phyloP scores from a whole-genome alignment of 2,113 vertebrate species.

The Caranx ignobilis region DNA sequence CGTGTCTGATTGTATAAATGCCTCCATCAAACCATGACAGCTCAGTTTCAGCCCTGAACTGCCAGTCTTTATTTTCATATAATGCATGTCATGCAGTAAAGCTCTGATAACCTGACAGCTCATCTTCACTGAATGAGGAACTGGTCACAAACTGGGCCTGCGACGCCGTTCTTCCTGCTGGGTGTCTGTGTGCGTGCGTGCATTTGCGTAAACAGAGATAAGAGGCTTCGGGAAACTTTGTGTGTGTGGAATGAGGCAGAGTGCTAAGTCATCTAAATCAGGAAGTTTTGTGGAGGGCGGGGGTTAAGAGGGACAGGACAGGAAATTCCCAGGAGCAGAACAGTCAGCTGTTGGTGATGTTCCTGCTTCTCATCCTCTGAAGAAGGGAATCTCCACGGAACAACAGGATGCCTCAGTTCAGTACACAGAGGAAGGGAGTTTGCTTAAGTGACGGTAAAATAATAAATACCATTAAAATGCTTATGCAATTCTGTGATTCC shows the following conservation, averaged over 20 bases:
- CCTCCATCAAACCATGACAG: constrained; percentile 10
- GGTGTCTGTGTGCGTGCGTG: not conserved
- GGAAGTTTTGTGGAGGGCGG: constrained; percentile 64
- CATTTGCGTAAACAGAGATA: constrained; percentile 13
- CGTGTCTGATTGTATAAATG: constrained; percentile 1
- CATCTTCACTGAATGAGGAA: constrained; percentile 51
- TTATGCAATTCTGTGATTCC: not conserved
- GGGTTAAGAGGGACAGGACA: constrained; percentile 44
- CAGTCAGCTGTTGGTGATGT: constrained; percentile 60
- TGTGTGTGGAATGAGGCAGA: constrained; percentile 22
- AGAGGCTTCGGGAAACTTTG: constrained; percentile 39
- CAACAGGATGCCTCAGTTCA: constrained; percentile 54
- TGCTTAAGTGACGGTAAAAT: not conserved
- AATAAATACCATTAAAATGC: not conserved
- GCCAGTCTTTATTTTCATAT: constrained; percentile 5
- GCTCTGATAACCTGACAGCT: not conserved
- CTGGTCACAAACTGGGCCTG: not conserved
- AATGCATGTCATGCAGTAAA: constrained; percentile 11
- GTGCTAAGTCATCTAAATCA: constrained; percentile 38
- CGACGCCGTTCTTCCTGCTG: constrained; percentile 8
- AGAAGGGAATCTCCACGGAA: constrained; percentile 46
- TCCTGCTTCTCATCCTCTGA: constrained; percentile 49
- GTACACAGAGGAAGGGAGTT: constrained; percentile 16
- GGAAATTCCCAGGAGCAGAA: constrained; percentile 77
- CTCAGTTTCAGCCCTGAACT: constrained; percentile 12